phyloP scores from a whole-genome alignment of 2,797 vertebrate genomes.

The Lutjanus campechanus region DNA sequence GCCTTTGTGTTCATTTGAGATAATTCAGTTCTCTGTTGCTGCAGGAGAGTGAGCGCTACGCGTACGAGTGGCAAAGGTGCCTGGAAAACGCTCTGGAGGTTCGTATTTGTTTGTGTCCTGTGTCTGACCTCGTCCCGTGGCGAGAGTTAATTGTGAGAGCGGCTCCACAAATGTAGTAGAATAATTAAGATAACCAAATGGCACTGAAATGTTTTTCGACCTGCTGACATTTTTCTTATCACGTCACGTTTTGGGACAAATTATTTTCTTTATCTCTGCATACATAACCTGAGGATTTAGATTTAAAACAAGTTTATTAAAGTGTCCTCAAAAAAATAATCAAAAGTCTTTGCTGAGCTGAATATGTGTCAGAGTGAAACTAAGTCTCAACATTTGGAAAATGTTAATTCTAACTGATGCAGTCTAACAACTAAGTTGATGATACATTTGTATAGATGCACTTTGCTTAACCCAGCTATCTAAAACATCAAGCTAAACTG shows the following conservation, averaged over 20 bases:
- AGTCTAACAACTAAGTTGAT: too few species aligned
- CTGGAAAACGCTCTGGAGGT: constrained; percentile 95
- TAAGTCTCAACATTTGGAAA: too few species aligned
- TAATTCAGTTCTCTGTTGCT: constrained; percentile 40
- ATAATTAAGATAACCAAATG: constrained; percentile 40
- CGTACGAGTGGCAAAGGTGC: constrained; percentile 98
- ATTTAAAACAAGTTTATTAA: not conserved
- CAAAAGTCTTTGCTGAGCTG: not conserved
- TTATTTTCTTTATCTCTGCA: not conserved
- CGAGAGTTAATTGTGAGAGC: not conserved
- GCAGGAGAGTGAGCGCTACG: constrained; percentile 97
- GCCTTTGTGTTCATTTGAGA: constrained; percentile 41
- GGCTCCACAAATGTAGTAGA: constrained; percentile 8
- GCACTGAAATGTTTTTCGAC: constrained; percentile 12
- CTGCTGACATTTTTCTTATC: constrained; percentile 19
- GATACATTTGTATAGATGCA: too few species aligned
- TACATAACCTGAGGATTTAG: not conserved
- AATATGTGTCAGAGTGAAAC: not conserved
- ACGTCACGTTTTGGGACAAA: not conserved
- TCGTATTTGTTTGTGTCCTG: constrained; percentile 68
- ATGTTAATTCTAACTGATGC: too few species aligned
- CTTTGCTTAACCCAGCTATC: too few species aligned
- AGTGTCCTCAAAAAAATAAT: not conserved
- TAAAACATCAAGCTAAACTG: too few species aligned
- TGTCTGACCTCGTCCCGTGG: not conserved